Base-by-base conservation (phyloP, 2,113 vertebrate genomes). In the Amblyornis subalaris region DNA sequence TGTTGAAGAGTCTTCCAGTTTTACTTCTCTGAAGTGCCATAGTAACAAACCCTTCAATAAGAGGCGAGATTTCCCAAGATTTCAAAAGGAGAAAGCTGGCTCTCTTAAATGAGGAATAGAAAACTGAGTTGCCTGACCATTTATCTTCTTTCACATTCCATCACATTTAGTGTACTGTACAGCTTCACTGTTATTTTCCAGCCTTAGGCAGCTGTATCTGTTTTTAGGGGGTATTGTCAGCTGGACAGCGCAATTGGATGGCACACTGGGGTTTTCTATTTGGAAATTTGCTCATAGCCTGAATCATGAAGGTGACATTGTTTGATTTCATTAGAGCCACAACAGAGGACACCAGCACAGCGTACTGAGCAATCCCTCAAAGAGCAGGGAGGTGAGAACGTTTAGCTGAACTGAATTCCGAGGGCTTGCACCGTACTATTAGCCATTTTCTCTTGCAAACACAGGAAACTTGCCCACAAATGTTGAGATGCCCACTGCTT, bases 11-110 rank as follows among this genome's bases (percentile, higher is more conserved):
- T 79, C 77, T 83, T 95, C 62, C 83, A 88, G 45, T 89, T 96
- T 89, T 88, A 88, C 60, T 91, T 81, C 83, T 95, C 74, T 79
- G 74, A 95, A 93, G 93, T 96, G 93, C 94, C 93, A 95, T 96
- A 95, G 51, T 90, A 77, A 95, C 36, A 75, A 78, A 74, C 38
- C 31, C 60, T 80, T 64, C 48, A 12, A 1, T 86, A 90, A 88
- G 38, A 89, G 65, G 55, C 0, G 9, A 80, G 79, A 71, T 77
- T 91, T 76, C 62, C 78, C 47, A 33, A n/a, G 73, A 36, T 44
- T 90, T 94, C 0, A 4, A 76, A 80, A 79, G 72, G 79, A 90
- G 62, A 69, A 92, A 95, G 85, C 57, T 93, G 84, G 48, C 53
- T 44, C 70, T 73, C 70, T 69, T 77, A 72, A 79, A 76, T 0